Percentiles rank a stretch among this genome's conserved stretches.
phyloP scores from a whole-genome alignment of 2,113 vertebrate genomes.

The Myrmecophaga tridactyla region DNA sequence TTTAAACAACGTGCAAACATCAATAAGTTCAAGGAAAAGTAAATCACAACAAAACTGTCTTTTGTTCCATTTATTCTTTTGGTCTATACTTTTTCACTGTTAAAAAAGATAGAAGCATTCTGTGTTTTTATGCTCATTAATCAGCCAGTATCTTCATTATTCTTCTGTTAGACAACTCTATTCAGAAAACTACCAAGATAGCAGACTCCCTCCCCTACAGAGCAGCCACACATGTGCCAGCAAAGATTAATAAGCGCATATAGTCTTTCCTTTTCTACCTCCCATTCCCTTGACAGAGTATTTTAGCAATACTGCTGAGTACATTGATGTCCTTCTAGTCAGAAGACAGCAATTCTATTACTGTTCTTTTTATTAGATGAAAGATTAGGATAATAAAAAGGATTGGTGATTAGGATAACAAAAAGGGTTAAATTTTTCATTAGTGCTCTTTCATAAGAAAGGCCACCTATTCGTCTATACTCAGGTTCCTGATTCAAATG shows the following conservation, averaged over 20 bases:
- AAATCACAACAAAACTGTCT: not conserved
- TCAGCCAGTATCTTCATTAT: conserved; percentile 30
- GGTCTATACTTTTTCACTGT: conserved; percentile 40
- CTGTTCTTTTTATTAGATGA: conserved; percentile 16
- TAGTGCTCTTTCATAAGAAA: not conserved
- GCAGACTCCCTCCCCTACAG: not conserved
- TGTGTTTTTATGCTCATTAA: conserved; percentile 45
- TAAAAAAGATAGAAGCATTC: conserved; percentile 40
- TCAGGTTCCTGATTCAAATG: not conserved
- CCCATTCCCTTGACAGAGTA: not conserved
- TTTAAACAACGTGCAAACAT: not conserved
- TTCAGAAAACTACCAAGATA: conserved; percentile 44
- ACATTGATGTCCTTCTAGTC: conserved; percentile 24
- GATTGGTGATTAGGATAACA: not conserved
- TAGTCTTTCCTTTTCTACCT: not conserved
- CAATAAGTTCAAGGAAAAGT: not conserved
- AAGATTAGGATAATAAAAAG: conserved; percentile 9
- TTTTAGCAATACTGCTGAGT: conserved; percentile 13
- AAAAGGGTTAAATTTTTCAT: conserved; percentile 33
- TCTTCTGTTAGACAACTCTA: conserved; percentile 35
- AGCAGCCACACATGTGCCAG: not conserved
- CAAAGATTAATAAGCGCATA: conserved; percentile 34
- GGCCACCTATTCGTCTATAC: not conserved
- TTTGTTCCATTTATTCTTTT: conserved; percentile 36
- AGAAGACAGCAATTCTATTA: conserved; percentile 23